A percentile compares a stretch with the other conserved stretches of the same genome.
phyloP scores from a whole-genome alignment of 2,113 vertebrate species.

The Morone chrysops region DNA sequence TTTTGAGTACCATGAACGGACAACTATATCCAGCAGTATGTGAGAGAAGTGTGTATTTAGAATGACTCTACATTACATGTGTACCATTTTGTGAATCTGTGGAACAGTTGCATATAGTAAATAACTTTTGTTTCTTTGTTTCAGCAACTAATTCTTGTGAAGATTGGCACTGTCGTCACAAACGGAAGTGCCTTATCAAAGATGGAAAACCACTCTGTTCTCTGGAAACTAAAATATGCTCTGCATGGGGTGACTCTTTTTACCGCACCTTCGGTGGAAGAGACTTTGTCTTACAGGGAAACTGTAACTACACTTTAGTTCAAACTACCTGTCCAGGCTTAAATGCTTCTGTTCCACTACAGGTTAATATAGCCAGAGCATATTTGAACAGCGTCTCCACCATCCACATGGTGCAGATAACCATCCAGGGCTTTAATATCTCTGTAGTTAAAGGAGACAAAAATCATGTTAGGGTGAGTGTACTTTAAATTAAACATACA shows the following conservation, averaged over 20 bases:
- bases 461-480: constrained; percentile 50
- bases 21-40: constrained; percentile 6
- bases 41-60: constrained; percentile 33
- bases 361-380: constrained; percentile 40
- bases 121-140: not conserved
- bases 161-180: constrained; percentile 34
- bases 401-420: constrained; percentile 44
- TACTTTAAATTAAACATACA: not conserved
- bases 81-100: not conserved
- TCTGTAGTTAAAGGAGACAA: constrained; percentile 45
- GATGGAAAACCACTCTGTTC: constrained; percentile 30
- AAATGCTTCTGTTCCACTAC: constrained; percentile 34
- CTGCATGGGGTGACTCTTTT: constrained; percentile 84
- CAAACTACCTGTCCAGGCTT: constrained; percentile 48
- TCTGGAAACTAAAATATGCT: constrained; percentile 65
- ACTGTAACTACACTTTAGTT: constrained; percentile 81
- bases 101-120: not conserved
- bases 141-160: constrained; percentile 31
- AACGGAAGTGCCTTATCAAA: constrained; percentile 23
- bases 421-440: constrained; percentile 41
- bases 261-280: constrained; percentile 80
- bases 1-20: constrained; percentile 33
- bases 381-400: constrained; percentile 33
- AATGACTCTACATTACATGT: not conserved
- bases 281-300: constrained; percentile 84